A percentile compares a stretch with the other conserved stretches of the same genome.
These are phyloP conservation scores for Acomys russatus DNA, from an alignment of 2,797 vertebrate genomes.

Conservation along the genomic window DNA sequence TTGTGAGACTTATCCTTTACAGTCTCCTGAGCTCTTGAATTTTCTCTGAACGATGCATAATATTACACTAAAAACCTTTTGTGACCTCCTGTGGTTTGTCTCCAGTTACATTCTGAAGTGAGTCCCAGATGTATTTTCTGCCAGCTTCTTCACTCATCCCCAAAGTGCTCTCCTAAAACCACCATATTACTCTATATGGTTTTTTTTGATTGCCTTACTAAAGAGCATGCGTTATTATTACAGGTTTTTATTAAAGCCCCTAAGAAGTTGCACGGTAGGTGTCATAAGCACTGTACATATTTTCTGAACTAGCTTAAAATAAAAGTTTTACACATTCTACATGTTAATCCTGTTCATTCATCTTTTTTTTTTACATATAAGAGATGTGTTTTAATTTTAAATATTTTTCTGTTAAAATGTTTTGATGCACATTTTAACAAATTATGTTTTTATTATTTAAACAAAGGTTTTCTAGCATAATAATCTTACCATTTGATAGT, in stretches of 20 bases:
- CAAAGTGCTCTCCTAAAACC: neutral
- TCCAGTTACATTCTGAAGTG: neutral
- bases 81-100: neutral
- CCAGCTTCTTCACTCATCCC: accelerated
- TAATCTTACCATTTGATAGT: neutral
- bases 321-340: neutral
- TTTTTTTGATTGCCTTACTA: neutral
- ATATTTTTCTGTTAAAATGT: neutral
- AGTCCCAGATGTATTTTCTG: accelerated
- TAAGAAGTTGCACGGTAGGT: neutral
- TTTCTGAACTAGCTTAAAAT: neutral
- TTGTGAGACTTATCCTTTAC: neutral
- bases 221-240: neutral
- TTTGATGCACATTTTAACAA: neutral
- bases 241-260: neutral
- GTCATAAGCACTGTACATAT: neutral
- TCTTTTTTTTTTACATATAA: neutral
- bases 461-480: neutral
- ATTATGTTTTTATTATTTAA: neutral
- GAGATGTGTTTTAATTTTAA: neutral
- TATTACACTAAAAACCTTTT: neutral
- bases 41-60: neutral
- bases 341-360: neutral
- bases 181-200: neutral
- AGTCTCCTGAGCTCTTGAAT: neutral